These are phyloP conservation scores for Merluccius polli DNA, from an alignment of 2,797 vertebrate genomes.

Conservation along the genomic window DNA sequence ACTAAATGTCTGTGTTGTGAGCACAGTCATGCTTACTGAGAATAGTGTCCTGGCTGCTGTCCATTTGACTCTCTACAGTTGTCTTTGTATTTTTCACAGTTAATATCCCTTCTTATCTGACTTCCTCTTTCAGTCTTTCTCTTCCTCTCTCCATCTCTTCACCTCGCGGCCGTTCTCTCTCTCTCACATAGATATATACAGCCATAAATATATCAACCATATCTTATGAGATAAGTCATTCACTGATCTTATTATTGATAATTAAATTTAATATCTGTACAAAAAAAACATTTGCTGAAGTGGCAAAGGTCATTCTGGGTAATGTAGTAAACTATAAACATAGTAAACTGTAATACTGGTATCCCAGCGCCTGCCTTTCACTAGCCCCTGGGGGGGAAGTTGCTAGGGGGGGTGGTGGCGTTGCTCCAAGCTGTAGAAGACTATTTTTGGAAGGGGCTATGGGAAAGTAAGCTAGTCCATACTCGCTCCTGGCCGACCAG, in stretches of 20 bases:
- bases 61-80: no score
- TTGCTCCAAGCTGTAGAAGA: conserved; percentile 37
- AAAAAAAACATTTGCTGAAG: background rate
- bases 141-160: background rate
- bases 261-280: background rate
- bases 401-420: conserved; percentile 26
- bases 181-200: background rate
- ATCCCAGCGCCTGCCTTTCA: background rate
- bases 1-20: no score
- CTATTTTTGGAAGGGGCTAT: conserved; percentile 64
- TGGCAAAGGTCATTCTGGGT: background rate
- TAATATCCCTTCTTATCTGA: no score
- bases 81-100: no score
- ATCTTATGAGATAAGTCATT: background rate
- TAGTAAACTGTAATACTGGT: background rate
- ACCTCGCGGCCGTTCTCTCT: background rate
- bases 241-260: background rate
- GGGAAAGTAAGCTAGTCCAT: conserved; percentile 59
- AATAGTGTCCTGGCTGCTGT: no score
- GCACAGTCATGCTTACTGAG: no score
- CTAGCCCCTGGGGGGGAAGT: background rate
- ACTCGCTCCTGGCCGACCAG: conserved; percentile 33
- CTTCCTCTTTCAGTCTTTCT: no score
- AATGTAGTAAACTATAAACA: background rate
- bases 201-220: no score